phyloP scores from a whole-genome alignment of 2,797 vertebrate genomes.

The Aldrovandia affinis region DNA sequence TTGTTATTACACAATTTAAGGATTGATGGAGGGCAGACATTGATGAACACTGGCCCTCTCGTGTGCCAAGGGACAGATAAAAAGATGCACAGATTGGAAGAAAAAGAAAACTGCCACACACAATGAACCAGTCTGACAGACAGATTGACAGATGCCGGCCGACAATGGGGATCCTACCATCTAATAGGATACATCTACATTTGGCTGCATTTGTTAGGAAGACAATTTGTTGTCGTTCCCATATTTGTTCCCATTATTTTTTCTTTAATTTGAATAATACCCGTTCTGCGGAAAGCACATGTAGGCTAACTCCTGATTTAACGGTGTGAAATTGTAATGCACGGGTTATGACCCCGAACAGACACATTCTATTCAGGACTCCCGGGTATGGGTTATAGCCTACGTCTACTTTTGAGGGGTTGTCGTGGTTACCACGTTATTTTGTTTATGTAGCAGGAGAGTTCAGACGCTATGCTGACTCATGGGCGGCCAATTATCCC shows the following conservation, averaged over 20 bases:
- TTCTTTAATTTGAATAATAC: neutral
- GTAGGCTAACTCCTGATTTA: neutral
- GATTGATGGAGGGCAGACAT: slow-evolving; percentile 55
- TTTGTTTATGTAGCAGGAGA: neutral
- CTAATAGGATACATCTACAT: neutral
- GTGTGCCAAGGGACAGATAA: slow-evolving; percentile 44
- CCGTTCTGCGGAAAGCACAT: neutral
- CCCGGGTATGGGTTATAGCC: no score
- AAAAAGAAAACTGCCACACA: slow-evolving; percentile 46
- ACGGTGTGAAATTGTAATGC: neutral
- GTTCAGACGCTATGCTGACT: neutral
- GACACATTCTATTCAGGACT: neutral
- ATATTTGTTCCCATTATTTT: neutral
- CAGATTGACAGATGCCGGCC: slow-evolving; percentile 56
- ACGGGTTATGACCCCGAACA: neutral
- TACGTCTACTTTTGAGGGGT: neutral
- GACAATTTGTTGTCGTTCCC: neutral
- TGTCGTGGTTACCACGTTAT: neutral
- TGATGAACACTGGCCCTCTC: slow-evolving; percentile 50
- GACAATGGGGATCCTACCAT: slow-evolving; percentile 32
- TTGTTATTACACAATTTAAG: slow-evolving; percentile 57
- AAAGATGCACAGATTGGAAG: slow-evolving; percentile 53
- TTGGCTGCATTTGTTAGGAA: neutral
- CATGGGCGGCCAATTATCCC: neutral
- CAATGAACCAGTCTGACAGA: slow-evolving; percentile 57